Base-by-base conservation (phyloP, 2,888 invertebrate species). In the Cryptocephalus moraei region DNA sequence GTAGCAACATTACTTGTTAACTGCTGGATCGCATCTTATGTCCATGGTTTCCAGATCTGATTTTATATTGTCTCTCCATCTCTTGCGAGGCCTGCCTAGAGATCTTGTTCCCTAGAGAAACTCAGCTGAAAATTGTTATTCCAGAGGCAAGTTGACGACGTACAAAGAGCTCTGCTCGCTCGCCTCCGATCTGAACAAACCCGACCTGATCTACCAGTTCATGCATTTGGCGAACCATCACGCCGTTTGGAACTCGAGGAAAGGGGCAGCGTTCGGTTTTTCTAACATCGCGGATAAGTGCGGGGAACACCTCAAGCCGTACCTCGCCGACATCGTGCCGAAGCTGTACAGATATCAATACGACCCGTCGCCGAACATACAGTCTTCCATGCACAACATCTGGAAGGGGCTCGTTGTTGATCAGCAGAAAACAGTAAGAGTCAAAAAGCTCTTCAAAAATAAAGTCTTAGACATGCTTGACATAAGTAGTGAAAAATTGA, bases 191-290 rank as follows among this genome's bases (percentile, higher is more conserved):
- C 74, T 96, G 52, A 94, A 94, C 65, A 91, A 95, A 66, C 95
- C 95, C 0, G 94, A 95, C 66, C 77, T 96, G 51, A 81, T 94
- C 53, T 96, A 96, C 72, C 91, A 91, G 69, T 96, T 96, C 67
- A 90, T 96, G 89, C 88, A 93, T 67, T 73, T 95, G 53, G 94
- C 94, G 0, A 93, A 93, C 74, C 91, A 94, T 65, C 92, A 95
- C 70, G 86, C 92, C 1, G 78, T 88, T 45, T 96, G 94, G 95
- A 93, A 91, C 60, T 91, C 92, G 8, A 91, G 91, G 66, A 90
- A 88, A 75, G 94, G 94, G 9, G 93, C 94, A 8, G 93, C 93
- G 0, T 91, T 92, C 72, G 94, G 94, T 0, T 88, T 95, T 68
- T 85, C 89, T 44, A 86, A 85, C 0, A 87, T 94, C 48, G 89